Base-by-base conservation (phyloP, 2,797 vertebrate species). In the Prunella strophiata region DNA sequence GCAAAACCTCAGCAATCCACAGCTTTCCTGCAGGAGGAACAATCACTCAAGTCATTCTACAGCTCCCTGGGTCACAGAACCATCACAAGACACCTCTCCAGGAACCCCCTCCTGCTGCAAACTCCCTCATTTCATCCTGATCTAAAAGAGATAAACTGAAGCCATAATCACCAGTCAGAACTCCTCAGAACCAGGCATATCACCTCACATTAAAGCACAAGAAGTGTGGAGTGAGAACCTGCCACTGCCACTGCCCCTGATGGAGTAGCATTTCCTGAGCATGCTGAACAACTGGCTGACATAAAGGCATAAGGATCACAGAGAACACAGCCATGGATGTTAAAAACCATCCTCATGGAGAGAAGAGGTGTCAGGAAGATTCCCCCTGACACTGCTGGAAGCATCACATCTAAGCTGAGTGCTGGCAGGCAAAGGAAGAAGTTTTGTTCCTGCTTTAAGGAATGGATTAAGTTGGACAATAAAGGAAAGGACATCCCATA, bases 221-320 rank as follows among this genome's bases (percentile, higher is more conserved):
- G 10, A 43, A 32, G 23, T 1, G 26, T 7, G 50, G 20, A 32
- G 34, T 1, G 51, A 65, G 57, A 26, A 9, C 15, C 32, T 17
- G 25, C 42, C 32, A 3, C 68, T 17, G 22, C 34, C 34, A 4
- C 38, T 16, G 34, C 25, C 51, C 32, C 42, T n/a, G 19, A 1
- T 0, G 29, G 34, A 54, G 34, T 7, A 30, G 57, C 19, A 4
- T 23, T 45, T 16, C 11, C n/a, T 4, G 10, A 7, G 30, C 14
- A 11, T 0, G 13, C 0, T 26, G n/a, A 38, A 21, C n/a, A 72
- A 10, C 7, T 3, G 3, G 5, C 2, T 59, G 21, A 55, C 1
- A 15, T 0, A 13, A 47, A 55, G 11, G 62, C 36, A 0, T 5
- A 4, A 48, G 11, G 9, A 43, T 2, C 36, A 25, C 22, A 3